Conservation (phyloP, 2,797 vertebrate genomes). For the Buphagus erythrorhynchus region DNA sequence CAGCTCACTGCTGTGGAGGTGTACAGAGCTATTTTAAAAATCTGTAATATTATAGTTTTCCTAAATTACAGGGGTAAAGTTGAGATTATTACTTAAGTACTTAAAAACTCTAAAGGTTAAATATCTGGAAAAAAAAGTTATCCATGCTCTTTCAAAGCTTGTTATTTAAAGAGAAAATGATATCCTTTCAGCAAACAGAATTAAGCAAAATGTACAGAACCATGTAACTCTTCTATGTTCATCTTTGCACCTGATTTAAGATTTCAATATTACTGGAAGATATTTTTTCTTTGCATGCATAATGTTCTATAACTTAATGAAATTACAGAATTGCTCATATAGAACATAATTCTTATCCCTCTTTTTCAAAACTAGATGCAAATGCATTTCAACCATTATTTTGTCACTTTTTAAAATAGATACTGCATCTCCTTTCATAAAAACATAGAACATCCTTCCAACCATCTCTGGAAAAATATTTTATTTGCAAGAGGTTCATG, state of each 20-base stretch:
- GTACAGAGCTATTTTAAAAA: constrained; percentile 48
- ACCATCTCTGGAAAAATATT: background rate
- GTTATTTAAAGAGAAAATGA: constrained; percentile 25
- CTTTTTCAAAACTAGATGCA: background rate
- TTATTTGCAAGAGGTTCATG: background rate
- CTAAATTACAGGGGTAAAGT: constrained; percentile 28
- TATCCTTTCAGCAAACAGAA: constrained; percentile 38
- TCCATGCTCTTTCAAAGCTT: background rate
- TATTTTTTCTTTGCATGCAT: background rate
- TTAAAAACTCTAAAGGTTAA: constrained; percentile 54
- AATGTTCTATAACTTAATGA: background rate
- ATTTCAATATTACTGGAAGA: constrained; percentile 1
- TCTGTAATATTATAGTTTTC: constrained; percentile 4
- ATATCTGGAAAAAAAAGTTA: background rate
- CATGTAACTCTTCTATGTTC: background rate
- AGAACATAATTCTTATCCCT: background rate
- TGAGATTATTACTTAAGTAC: background rate
- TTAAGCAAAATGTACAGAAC: constrained; percentile 2
- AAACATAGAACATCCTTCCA: background rate
- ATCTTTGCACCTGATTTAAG: constrained; percentile 35
- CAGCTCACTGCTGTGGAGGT: background rate
- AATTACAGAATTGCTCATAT: background rate
- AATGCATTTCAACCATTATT: background rate
- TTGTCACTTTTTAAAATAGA: background rate
- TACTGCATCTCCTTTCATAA: background rate